Base-by-base conservation (phyloP, 2,888 invertebrate species). In the Euphydryas editha region DNA sequence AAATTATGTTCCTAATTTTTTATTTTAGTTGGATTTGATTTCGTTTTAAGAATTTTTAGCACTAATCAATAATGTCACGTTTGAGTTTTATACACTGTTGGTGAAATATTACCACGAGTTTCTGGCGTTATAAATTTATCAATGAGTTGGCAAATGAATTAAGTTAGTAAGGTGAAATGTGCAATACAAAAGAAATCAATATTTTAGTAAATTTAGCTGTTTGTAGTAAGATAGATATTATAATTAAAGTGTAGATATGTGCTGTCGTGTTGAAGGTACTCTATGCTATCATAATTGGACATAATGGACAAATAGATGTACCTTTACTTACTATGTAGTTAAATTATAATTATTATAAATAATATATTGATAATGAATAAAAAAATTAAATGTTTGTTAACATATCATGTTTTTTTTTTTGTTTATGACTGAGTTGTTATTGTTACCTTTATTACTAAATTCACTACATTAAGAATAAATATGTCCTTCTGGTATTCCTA, bases 371-470 rank as follows among this genome's bases (percentile, higher is more conserved):
- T 92, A 89, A 90, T 88, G 79, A 88, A 86, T 84, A 85, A 87
- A 85, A 89, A 85, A 90, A 92, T 87, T 92, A 92, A 92, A 92
- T 92, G 92, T 92, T 92, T 92, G 92, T 92, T 92, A 91, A 92
- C 85, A 87, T 81, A 80, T 65, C 70, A 62, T 72, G 74, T 80
- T 80, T 72, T 69, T 60, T 61, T 63, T 68, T 21, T 13, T n/a
- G 44, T 11, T 13, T 36, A 39, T 8, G 15, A 15, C 11, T 15
- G 7, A 39, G 3, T 39, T 15, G 0, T 39, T 30, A 8, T 1
- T 30, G 5, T 30, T 11, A 13, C 39, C 2, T 39, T 36, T 39
- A 6, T 44, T n/a, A 44, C 42, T 44, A 2, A 44, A 44, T 44
- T 44, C 15, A 39, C 15, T 39, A 3, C 39, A 30, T 30, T 30